phyloP scores from a whole-genome alignment of 2,797 vertebrate species.

The Hirundo rustica region DNA sequence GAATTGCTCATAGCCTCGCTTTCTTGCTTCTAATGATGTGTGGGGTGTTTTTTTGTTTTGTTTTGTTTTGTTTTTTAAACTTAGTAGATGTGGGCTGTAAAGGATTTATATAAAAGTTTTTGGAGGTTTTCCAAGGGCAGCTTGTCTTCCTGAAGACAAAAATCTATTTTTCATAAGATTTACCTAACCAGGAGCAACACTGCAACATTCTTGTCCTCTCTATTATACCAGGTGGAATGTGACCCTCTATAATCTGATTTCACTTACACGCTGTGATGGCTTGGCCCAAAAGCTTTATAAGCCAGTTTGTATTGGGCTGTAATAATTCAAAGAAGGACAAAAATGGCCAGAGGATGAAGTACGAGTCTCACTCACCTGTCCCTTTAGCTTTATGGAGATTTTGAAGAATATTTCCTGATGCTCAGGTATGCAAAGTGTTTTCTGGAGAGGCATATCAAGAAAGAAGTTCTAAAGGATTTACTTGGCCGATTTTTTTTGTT shows the following conservation, averaged over 20 bases:
- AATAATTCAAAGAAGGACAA: background rate
- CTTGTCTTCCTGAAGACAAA: background rate
- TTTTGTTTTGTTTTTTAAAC: background rate
- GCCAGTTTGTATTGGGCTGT: background rate
- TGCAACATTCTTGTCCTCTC: background rate
- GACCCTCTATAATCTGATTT: background rate
- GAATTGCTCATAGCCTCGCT: background rate
- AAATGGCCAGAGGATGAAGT: background rate
- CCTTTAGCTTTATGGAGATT: background rate
- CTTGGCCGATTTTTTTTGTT: background rate
- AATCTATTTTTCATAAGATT: background rate
- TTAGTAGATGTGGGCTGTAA: background rate
- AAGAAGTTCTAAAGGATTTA: background rate
- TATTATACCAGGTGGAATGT: background rate
- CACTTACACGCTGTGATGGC: background rate
- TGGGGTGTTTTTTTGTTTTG: too few relatives aligned
- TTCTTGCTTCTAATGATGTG: background rate
- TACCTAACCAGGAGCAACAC: background rate
- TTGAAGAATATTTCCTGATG: background rate
- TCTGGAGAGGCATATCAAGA: background rate
- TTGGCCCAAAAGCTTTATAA: background rate
- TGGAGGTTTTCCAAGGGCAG: background rate
- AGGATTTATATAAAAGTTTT: background rate
- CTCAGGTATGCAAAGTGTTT: background rate
- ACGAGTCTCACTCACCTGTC: background rate